Base-by-base conservation (phyloP, 1,140 invertebrate species). In the Papilio machaon region DNA sequence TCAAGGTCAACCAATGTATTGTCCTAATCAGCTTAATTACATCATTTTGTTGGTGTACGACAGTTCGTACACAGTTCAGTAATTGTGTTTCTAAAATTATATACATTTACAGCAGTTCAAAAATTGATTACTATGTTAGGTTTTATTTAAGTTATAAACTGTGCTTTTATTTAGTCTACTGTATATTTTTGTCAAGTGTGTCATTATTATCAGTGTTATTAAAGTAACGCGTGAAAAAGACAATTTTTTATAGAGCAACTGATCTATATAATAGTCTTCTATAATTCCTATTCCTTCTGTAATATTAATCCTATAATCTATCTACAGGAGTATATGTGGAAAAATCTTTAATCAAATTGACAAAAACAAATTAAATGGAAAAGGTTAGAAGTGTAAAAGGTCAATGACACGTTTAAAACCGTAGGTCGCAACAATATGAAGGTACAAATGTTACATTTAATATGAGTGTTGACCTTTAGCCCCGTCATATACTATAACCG, bases 401-500 rank as follows among this genome's bases (percentile, higher is more conserved):
- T 67, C 64, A 67, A 67, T 67, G 64, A 64, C 58, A 30, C 11
- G 64, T 67, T 67, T 38, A 19, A 64, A 64, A 64, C 10, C 58
- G 58, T 64, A 64, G 64, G 64, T 67, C 64, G 64, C 11, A 30
- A 67, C 64, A 35, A 35, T 67, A 67, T 67, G 4, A 67, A 35
- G 23, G 64, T 35, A 67, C 15, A 67, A 67, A 67, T 11, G 64
- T 15, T 67, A 67, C 64, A 67, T 67, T 30, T 67, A 35, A 35
- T 67, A 67, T 35, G 64, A 67, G 4, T 67, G 64, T 67, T 35
- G 64, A 67, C 64, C 64, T 67, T 67, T 67, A 35, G 13, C 64
- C 30, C 15, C 23, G 64, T 67, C 23, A 35, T 67, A 67, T 67
- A 67, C 23, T 10, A 2, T 17, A 15, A 43, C 38, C 6, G 64